These are phyloP conservation scores for Phalacrocorax pelagicus DNA, from an alignment of 2,113 vertebrate species.

Conservation along the genomic window DNA sequence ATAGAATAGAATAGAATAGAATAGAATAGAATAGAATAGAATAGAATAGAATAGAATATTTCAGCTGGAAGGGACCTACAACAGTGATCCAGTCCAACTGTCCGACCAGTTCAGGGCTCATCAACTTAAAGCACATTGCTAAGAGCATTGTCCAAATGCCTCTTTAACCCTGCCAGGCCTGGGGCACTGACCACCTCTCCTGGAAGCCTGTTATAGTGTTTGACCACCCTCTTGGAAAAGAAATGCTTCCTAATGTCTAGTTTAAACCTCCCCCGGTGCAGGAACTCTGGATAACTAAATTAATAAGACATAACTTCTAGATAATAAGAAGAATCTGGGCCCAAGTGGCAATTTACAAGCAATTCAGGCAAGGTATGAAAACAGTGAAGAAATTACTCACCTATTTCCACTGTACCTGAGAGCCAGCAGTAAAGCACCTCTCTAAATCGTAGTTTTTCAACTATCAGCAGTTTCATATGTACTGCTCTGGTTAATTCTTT, in stretches of 20 bases:
- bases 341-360: background rate
- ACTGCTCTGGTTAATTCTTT: background rate
- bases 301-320: background rate
- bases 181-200: background rate
- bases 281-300: background rate
- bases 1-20: too few species aligned
- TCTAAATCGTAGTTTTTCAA: background rate
- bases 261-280: background rate
- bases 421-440: background rate
- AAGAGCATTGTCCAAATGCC: background rate
- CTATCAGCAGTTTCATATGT: background rate
- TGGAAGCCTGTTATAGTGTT: background rate
- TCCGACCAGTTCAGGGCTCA: background rate
- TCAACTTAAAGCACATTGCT: background rate
- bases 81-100: background rate
- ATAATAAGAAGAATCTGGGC: background rate
- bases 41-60: background rate
- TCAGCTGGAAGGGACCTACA: background rate
- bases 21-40: background rate
- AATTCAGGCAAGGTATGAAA: background rate
- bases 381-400: background rate
- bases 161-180: background rate
- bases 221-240: background rate
- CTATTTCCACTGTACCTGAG: background rate
- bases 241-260: background rate